Evolutionary conservation across 2,888 invertebrate genomes (phyloP), one percentile per base, ranked within the genome.

Genomic region (Notodonta dromedarius): DNA sequence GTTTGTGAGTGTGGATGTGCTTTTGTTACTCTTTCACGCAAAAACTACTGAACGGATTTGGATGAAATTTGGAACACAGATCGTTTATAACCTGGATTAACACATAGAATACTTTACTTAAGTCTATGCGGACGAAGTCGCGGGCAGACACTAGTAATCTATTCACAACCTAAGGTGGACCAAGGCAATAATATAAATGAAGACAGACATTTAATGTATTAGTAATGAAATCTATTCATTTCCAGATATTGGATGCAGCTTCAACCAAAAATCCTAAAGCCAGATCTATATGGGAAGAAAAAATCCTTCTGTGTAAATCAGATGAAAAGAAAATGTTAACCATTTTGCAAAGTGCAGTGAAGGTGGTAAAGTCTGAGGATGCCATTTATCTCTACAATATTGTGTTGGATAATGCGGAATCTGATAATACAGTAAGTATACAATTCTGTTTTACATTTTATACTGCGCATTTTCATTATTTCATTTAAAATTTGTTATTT

Each of bases 191-290:
- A 24, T 24, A 24, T 24, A 24, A 24, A 24, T 24, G 24, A 24
- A 24, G 13, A 5, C 8, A 14, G 2, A 48, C n/a, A 5, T 48
- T 48, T n/a, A 48, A 14, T 4, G 6, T n/a, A 7, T 48, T n/a
- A 39, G n/a, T 24, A 12, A 57, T 56, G 59, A 53, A 32, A 55
- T 16, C 40, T 24, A 53, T 55, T 54, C 51, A 61, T 65, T 83
- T 80, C 61, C 71, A 94, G 94, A 83, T 93, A 55, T 69, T 93
- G 58, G 83, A 93, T 63, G 64, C 76, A 53, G 90, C 88, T 32
- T 62, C 82, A 39, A 76, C 74, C 57, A 88, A 74, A 60, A 86
- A 87, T 67, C 85, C 88, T 14, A 80, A 82, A 64, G 72, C 80
- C 5, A 80, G 64, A 67, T 76, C 76, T 67, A 66, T 90, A 39